Base-by-base conservation (phyloP, 2,888 invertebrate species). In the Dolomedes plantarius region DNA sequence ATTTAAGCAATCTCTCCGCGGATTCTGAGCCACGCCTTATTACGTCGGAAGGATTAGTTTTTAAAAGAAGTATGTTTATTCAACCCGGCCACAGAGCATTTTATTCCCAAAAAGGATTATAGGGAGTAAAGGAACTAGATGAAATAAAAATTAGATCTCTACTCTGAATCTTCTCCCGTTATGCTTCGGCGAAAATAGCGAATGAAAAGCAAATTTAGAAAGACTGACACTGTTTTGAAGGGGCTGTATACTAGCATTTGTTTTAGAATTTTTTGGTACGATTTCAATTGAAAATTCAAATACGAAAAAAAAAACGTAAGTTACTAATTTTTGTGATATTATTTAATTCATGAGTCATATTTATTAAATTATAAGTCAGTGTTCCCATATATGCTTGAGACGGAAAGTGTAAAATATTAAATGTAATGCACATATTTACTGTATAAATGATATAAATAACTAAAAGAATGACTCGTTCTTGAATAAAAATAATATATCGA, bases 71-170 rank as follows among this genome's bases (percentile, higher is more conserved):
- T 56, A 19, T 56, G 56, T 56, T 56, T 56, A 56, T 23, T 56
- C 56, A 56, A 56, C 56, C 23, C 23, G 56, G 19, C 23, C 56
- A 16, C 56, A 23, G 36, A n/a, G 56, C 56, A 16, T 56, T 56
- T 56, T 56, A 56, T 56, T 56, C 56, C 56, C 56, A 56, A 56
- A 23, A 23, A 56, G 56, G 56, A 56, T 56, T 56, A 56, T 23
- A 56, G 32, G 67, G 23, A 85, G 76, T 64, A 76, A 82, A 76
- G 71, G 77, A 85, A 77, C 77, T 73, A 67, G 83, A 77, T 85
- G 83, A 77, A 77, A 85, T 77, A 77, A 85, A 77, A 85, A 85
- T 85, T 85, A 85, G 77, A 85, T 73, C 77, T 76, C 71, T 77
- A 56, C 23, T 56, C 23, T 56, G 56, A 56, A 56, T 19, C 56